Conservation (phyloP, 53 echinoderm and acorn worm genomes). For the Stichopus horrens region DNA sequence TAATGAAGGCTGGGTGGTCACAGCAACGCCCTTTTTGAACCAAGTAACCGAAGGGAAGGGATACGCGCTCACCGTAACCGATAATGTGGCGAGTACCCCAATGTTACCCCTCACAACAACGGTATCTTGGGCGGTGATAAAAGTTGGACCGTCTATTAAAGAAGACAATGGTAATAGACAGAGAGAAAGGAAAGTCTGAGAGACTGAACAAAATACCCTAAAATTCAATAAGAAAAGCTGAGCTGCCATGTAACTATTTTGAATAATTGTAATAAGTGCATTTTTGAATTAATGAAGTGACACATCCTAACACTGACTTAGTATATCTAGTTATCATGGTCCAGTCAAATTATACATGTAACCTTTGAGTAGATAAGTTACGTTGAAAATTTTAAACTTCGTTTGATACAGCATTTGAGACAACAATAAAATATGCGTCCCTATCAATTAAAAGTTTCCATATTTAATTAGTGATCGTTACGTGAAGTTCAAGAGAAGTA, state of each 20-base stretch:
- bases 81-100: not conserved
- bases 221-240: not conserved
- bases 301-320: too few relatives aligned
- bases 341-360: too few relatives aligned
- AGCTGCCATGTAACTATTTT: not conserved
- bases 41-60: not conserved
- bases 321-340: too few relatives aligned
- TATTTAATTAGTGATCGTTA: too few relatives aligned
- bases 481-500: too few relatives aligned
- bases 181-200: not conserved
- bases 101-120: not conserved
- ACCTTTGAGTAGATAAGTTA: too few relatives aligned
- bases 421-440: too few relatives aligned
- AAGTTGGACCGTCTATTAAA: not conserved
- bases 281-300: not conserved
- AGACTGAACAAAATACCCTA: not conserved
- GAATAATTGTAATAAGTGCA: not conserved
- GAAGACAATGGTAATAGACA: not conserved
- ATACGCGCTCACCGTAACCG: not conserved
- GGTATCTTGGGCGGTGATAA: not conserved
- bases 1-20: not conserved
- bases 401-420: too few relatives aligned
- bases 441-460: too few relatives aligned
- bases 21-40: not conserved
- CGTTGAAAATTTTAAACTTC: too few relatives aligned